phyloP scores from a whole-genome alignment of 2,888 invertebrate genomes.

The Griposia aprilina region DNA sequence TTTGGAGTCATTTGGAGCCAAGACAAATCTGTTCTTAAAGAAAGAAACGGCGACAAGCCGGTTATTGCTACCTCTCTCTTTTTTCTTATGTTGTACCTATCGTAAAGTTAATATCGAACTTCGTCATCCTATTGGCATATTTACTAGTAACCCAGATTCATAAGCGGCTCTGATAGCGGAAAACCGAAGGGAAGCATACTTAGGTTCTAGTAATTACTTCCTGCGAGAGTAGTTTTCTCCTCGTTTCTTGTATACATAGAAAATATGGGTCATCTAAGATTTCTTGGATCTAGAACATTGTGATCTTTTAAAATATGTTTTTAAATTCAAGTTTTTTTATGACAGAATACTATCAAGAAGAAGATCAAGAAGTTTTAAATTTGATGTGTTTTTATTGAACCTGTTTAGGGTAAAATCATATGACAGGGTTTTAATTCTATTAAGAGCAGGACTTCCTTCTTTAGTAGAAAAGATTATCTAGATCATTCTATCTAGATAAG shows the following conservation, averaged over 20 bases:
- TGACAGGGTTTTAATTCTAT: background rate
- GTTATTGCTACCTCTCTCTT: background rate
- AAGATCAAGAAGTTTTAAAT: background rate
- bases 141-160: slow-evolving; percentile 27
- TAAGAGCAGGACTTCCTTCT: background rate
- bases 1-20: background rate
- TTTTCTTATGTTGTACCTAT: background rate
- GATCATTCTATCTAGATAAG: background rate
- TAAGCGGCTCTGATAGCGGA: background rate
- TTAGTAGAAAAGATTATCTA: background rate
- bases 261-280: background rate
- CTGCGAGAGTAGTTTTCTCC: slow-evolving; percentile 14
- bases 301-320: background rate
- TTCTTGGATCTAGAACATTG: background rate
- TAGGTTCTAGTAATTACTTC: background rate
- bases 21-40: background rate
- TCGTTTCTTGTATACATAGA: background rate
- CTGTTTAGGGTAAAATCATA: too few relatives aligned
- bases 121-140: background rate
- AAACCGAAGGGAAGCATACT: slow-evolving; percentile 5
- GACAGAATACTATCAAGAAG: background rate
- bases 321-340: background rate
- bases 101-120: background rate
- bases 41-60: background rate
- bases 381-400: background rate